Evolutionary conservation across 2,888 invertebrate genomes (phyloP).

Genomic region (Eilema griseolum): DNA sequence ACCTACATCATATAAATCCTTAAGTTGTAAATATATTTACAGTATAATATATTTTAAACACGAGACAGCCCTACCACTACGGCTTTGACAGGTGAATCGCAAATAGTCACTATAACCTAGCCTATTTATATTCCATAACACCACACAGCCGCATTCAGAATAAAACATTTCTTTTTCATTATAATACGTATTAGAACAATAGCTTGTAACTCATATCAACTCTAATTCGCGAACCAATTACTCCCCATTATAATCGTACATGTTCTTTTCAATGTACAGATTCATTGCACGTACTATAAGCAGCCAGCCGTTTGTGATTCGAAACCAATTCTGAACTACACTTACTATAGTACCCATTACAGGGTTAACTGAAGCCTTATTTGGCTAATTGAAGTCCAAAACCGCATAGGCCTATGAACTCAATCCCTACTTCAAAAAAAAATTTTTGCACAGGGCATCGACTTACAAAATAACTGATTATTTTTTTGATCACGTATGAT

Average conservation of each 20-base stretch:
- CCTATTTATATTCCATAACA: constrained; percentile 52
- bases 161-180: constrained; percentile 51
- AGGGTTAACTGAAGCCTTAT: background rate
- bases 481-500: constrained; percentile 21
- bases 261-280: constrained; percentile 20
- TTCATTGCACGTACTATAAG: constrained; percentile 35
- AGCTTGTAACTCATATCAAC: constrained; percentile 2
- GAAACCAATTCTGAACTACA: background rate
- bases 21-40: background rate
- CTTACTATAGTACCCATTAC: constrained; percentile 10
- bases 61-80: constrained; percentile 40
- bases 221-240: background rate
- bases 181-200: constrained; percentile 44
- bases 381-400: background rate
- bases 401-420: constrained; percentile 17
- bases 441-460: constrained; percentile 14
- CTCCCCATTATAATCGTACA: constrained; percentile 35
- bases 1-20: background rate
- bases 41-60: background rate
- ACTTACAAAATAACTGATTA: constrained; percentile 8
- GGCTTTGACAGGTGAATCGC: constrained; percentile 40
- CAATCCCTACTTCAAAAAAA: constrained; percentile 8
- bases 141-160: constrained; percentile 41
- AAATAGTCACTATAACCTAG: constrained; percentile 49
- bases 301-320: constrained; percentile 33